A percentile compares a stretch with the other conserved stretches of the same genome.
phyloP scores from a whole-genome alignment of 1,140 invertebrate genomes.

The Triops cancriformis region DNA sequence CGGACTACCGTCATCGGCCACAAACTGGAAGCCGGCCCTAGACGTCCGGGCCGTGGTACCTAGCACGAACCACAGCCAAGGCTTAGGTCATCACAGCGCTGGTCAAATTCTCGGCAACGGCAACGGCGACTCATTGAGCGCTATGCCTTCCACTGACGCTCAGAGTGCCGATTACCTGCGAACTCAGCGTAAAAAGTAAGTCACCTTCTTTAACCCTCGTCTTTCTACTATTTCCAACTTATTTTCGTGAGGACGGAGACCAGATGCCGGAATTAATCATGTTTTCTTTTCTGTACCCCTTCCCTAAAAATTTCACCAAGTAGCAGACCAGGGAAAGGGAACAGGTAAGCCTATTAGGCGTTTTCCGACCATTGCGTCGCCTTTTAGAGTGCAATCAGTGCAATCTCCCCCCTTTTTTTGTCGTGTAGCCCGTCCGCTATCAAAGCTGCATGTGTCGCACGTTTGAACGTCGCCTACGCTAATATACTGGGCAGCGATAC shows the following conservation, averaged over 20 bases:
- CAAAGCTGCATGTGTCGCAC: conserved; percentile 1
- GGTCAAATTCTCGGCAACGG: background rate
- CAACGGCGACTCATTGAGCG: background rate
- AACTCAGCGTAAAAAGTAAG: background rate
- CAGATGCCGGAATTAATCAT: background rate
- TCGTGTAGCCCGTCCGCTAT: background rate
- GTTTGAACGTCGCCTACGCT: background rate
- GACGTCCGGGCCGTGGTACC: background rate
- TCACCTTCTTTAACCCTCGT: background rate
- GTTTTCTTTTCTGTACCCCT: background rate
- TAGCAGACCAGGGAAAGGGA: conserved; percentile 12
- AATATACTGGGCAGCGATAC: background rate
- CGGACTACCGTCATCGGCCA: background rate
- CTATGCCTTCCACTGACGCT: background rate
- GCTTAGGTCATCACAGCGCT: background rate
- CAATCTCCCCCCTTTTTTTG: background rate
- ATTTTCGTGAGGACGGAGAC: background rate
- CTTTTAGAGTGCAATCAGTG: background rate
- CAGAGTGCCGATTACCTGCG: background rate
- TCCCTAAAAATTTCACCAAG: conserved; percentile 1
- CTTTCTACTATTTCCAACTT: background rate
- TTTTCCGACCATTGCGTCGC: background rate
- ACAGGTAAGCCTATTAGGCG: background rate
- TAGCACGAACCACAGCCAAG: background rate
- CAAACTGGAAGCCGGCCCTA: background rate